phyloP scores from a whole-genome alignment of 2,888 invertebrate species.

The Acutogordius australiensis region DNA sequence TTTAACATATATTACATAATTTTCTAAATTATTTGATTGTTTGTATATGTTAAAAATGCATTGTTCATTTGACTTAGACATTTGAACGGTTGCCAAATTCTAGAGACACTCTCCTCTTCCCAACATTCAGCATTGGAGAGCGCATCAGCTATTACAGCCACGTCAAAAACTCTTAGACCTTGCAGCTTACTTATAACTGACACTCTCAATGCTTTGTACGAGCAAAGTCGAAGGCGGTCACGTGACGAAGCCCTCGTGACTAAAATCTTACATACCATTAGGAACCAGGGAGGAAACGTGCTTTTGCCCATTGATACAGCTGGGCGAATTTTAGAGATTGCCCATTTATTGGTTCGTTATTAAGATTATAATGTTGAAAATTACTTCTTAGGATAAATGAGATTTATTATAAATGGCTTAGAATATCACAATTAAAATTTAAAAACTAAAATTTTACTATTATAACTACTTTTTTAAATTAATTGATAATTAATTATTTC shows the following conservation, averaged over 20 bases:
- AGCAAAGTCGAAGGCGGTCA: conserved; percentile 55
- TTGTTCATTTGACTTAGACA: background rate
- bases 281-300: conserved; percentile 62
- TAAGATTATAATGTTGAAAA: too few species aligned
- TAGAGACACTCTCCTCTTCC: background rate
- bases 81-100: background rate
- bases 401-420: too few species aligned
- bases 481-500: too few species aligned
- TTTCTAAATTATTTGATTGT: too few species aligned
- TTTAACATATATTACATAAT: too few species aligned
- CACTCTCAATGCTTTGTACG: conserved; percentile 70
- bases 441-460: too few species aligned
- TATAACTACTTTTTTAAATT: too few species aligned
- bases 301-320: conserved; percentile 83
- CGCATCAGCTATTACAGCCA: too few species aligned
- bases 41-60: too few species aligned
- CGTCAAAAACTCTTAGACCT: background rate
- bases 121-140: too few species aligned
- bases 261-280: conserved; percentile 39
- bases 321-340: conserved; percentile 70
- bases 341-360: conserved; percentile 56
- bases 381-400: too few species aligned
- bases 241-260: conserved; percentile 88
- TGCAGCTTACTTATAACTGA: conserved; percentile 51
- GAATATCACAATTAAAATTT: too few species aligned